Evolutionary conservation across 2,888 invertebrate genomes (phyloP).

Genomic region (Laspeyria flexula): DNA sequence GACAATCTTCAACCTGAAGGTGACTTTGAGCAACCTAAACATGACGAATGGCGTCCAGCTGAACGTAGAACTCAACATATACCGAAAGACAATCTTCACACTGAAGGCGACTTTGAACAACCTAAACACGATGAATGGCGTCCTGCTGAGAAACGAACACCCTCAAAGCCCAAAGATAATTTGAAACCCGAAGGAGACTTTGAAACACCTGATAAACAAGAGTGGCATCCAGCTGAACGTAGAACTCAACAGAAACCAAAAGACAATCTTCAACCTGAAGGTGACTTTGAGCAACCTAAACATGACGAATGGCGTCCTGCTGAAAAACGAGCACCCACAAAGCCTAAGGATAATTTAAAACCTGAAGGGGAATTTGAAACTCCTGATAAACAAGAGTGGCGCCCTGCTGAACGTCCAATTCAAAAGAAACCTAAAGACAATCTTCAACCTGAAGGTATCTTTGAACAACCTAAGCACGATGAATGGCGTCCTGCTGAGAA

Average conservation of each 20-base stretch:
- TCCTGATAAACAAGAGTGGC: slow-evolving; percentile 69
- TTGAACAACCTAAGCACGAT: slow-evolving; percentile 57
- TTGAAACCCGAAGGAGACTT: slow-evolving; percentile 32
- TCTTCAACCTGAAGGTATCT: slow-evolving; percentile 84
- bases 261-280: slow-evolving; percentile 57
- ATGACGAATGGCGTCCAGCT: slow-evolving; percentile 71
- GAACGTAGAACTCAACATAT: slow-evolving; percentile 76
- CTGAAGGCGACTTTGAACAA: slow-evolving; percentile 54
- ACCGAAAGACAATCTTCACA: slow-evolving; percentile 79
- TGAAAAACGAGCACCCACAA: slow-evolving; percentile 56
- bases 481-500: slow-evolving; percentile 66
- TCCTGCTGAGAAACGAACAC: slow-evolving; percentile 80
- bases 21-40: slow-evolving; percentile 70
- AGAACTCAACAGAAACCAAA: slow-evolving; percentile 84
- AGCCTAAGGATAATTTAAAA: slow-evolving; percentile 79
- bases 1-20: slow-evolving; percentile 68
- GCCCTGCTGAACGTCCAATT: slow-evolving; percentile 75
- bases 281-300: slow-evolving; percentile 81
- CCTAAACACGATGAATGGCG: slow-evolving; percentile 58
- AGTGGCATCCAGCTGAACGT: slow-evolving; percentile 82
- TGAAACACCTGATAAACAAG: slow-evolving; percentile 16
- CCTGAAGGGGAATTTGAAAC: slow-evolving; percentile 56
- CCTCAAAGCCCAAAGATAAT: background rate
- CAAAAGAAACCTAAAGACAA: slow-evolving; percentile 86
- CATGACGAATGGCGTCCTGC: slow-evolving; percentile 73